Evolutionary conservation across 2,888 invertebrate species (phyloP), one percentile per base, ranked within the genome.

Genomic region (Altica lythri): DNA sequence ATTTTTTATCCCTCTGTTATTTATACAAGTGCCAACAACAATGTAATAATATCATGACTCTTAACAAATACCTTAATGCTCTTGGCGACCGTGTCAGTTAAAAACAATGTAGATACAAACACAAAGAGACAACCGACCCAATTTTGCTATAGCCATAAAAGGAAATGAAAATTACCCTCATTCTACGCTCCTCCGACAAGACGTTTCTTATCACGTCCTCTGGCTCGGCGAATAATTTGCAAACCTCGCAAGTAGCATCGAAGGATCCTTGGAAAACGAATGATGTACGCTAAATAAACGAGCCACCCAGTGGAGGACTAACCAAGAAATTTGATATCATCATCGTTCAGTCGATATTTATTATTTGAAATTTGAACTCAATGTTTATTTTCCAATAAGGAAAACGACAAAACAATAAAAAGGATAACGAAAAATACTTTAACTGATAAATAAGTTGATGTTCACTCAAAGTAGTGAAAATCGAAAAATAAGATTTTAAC

Each of bases 201-300:
- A 44, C 44, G 43, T 44, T 44, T 44, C 50, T 44, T 51, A 51
- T 51, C 50, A 44, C 43, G 44, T 27, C 22, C 42, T 18, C 18
- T 32, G 30, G 44, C 19, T 44, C 19, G 16, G 30, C 29, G 42
- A 50, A 50, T 50, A 34, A 50, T 50, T 50, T 43, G 34, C 50
- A 44, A 51, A 25, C 43, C 25, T 35, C 43, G 43, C 16, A 27
- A 35, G 35, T 29, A 19, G 32, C 35, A 37, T 35, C 35, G 27
- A 32, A 22, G 42, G 19, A 42, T 50, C 34, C 42, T 16, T 12
- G 37, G 29, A 45, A 47, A 47, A 44, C 42, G 19, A 16, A 40
- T 19, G 19, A 40, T n/a, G n/a, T n/a, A 40, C 40, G 14, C 10
- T 16, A n/a, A 32, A 44, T 32, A 44, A 5, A 13, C 32, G 30